phyloP scores from a whole-genome alignment of 2,113 vertebrate genomes.

The Cyprinodon brontotheroides region DNA sequence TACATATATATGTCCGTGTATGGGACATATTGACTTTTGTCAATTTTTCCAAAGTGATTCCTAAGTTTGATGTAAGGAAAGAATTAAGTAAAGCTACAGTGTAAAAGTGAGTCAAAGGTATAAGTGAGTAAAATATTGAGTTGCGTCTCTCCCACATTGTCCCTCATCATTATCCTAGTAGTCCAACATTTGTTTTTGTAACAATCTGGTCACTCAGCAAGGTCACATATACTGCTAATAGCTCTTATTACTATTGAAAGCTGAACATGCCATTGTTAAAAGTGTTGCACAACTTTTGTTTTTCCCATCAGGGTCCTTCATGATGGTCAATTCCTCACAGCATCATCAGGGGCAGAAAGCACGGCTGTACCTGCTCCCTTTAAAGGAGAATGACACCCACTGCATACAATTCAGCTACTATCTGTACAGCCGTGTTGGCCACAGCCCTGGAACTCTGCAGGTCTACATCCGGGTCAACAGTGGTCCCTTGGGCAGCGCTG shows the following conservation, averaged over 20 bases:
- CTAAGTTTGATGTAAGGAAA: too few relatives aligned
- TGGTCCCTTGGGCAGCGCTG: conserved; percentile 86
- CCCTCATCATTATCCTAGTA: too few relatives aligned
- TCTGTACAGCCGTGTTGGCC: conserved; percentile 90
- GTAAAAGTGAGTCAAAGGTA: too few relatives aligned
- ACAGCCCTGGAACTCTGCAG: conserved; percentile 87
- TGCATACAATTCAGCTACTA: conserved; percentile 99
- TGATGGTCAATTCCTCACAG: conserved; percentile 94
- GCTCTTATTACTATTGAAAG: background rate
- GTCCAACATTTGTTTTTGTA: too few relatives aligned
- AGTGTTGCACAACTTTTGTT: background rate
- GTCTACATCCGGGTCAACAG: conserved; percentile 89
- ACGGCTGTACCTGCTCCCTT: conserved; percentile 87
- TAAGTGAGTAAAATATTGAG: too few relatives aligned
- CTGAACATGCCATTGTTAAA: background rate
- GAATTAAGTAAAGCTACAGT: too few relatives aligned
- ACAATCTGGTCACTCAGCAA: too few relatives aligned
- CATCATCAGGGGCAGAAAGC: conserved; percentile 86
- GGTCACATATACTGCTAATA: background rate
- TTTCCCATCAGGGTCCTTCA: conserved; percentile 85
- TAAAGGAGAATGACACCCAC: conserved; percentile 97
- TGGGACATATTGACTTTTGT: too few relatives aligned
- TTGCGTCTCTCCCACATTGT: too few relatives aligned
- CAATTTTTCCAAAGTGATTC: too few relatives aligned
- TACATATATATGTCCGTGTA: too few relatives aligned